Evolutionary conservation across 2,113 vertebrate species (phyloP), one percentile per base, ranked within the genome.

Genomic region (Oenanthe oenanthe): DNA sequence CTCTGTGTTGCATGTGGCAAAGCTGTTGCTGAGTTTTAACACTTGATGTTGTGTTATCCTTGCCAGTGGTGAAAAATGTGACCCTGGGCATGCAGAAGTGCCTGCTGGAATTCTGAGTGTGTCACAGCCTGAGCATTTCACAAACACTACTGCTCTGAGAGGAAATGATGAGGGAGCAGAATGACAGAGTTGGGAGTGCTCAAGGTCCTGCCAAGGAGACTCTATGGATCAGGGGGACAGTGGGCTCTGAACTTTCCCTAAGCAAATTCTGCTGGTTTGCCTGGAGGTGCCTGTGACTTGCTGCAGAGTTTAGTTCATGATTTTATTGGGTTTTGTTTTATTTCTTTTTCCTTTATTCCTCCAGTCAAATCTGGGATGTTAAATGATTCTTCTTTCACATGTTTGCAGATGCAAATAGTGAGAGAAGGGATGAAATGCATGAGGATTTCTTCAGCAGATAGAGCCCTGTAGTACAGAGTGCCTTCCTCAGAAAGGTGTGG

Each of bases 261-360:
- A 4, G 10, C 38, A 68, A 24, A 29, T 53, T 42, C 32, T 66
- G 50, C 34, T 66, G 16, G 2, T 17, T 72, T 82, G 29, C 58
- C 31, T 20, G 40, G 62, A 54, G 32, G 4, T n/a, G 16, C 4
- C 58, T 36, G 34, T 1, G 4, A 17, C 70, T 47, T 2, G 0
- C 32, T 65, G 26, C 3, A 43, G 22, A 80, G 28, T 61, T 29
- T 31, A 70, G 3, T 22, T 63, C 26, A 9, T 32, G 38, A 5
- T 17, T 56, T n/a, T 56, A 18, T 20, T 11, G 2, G 4, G 16
- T 28, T 51, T 56, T 21, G 10, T 22, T 51, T 16, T 42, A 4
- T 31, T 53, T 54, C 24, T 70, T 3, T 48, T 34, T 0, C 8
- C 10, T 57, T 50, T 71, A 34, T 72, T 68, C 4, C 7, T 22